These are phyloP conservation scores for Mus musculus DNA, from an alignment of 2,113 vertebrate genomes.

Conservation along the genomic window GRCm39 chr2:120751001-120751500, in stretches of 20 bases:
- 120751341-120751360: background rate
- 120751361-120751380: constrained; percentile 39
- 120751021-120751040: background rate
- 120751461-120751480: background rate
- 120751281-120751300: constrained; percentile 42
- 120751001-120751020: background rate
- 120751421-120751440: background rate
- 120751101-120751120: background rate
- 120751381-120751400: constrained; percentile 43
- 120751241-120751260: too few species aligned
- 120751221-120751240: background rate
- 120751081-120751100: background rate
- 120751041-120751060: background rate
- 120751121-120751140: background rate
- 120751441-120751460: background rate
- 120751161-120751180: background rate
- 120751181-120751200: background rate
- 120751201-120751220: constrained; percentile 25
- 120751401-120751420: constrained; percentile 49
- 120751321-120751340: constrained; percentile 6
- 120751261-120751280: constrained; percentile 23
- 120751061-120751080: background rate
- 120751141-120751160: background rate
- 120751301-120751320: background rate
- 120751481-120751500: constrained; percentile 49